phyloP scores from a whole-genome alignment of 2,113 vertebrate genomes.

The Gallinago media region DNA sequence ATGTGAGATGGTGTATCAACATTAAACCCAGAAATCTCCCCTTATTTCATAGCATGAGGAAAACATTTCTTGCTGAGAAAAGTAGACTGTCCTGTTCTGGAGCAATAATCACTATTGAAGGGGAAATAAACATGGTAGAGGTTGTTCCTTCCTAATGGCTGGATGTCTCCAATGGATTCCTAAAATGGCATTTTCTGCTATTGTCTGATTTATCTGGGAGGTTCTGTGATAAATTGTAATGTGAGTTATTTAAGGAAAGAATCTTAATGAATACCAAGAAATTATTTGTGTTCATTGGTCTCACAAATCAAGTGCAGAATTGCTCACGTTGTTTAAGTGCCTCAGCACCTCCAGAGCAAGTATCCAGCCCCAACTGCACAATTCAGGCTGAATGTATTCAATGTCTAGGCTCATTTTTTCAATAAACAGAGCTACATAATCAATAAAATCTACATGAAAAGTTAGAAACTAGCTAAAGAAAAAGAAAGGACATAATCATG shows the following conservation, averaged over 20 bases:
- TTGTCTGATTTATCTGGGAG: neutral
- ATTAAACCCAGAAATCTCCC: neutral
- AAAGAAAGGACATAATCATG: neutral
- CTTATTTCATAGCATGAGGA: neutral
- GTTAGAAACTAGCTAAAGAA: neutral
- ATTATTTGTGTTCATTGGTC: neutral
- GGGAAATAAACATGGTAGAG: neutral
- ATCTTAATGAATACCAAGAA: neutral
- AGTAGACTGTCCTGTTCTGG: neutral
- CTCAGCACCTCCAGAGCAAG: neutral
- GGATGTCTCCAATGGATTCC: accelerated
- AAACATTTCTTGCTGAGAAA: neutral
- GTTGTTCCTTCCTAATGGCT: neutral
- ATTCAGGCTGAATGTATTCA: neutral
- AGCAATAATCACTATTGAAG: neutral
- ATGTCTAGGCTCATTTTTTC: neutral
- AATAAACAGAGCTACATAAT: neutral
- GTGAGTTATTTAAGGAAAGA: neutral
- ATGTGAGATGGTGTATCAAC: neutral
- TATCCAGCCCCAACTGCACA: neutral
- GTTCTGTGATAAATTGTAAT: neutral
- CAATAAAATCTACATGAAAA: neutral
- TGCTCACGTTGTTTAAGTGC: neutral
- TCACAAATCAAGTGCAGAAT: neutral
- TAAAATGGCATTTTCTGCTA: neutral